These are phyloP conservation scores for Antechinus stuartii DNA, from an alignment of 2,113 vertebrate species.

Conservation along the genomic window DNA sequence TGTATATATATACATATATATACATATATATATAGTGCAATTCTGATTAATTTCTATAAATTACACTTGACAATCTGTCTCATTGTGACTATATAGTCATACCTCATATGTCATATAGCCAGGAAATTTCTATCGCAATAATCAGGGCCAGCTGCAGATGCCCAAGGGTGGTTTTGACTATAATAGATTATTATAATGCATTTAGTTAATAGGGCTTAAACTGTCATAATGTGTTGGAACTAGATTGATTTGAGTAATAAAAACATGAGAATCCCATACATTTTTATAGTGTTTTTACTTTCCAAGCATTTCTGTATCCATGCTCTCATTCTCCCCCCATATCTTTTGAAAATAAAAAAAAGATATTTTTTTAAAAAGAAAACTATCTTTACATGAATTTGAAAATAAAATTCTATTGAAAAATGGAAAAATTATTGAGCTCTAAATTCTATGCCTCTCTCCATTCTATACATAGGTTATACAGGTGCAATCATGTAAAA, in stretches of 20 bases:
- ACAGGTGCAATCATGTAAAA: not conserved
- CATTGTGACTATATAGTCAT: slow-evolving; percentile 33
- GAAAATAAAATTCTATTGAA: too few species aligned
- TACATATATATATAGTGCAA: not conserved
- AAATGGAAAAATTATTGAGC: not conserved
- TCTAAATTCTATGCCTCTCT: not conserved
- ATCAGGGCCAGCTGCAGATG: slow-evolving; percentile 63
- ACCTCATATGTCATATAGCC: slow-evolving; percentile 25
- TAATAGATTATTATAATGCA: slow-evolving; percentile 70
- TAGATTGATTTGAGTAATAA: slow-evolving; percentile 74
- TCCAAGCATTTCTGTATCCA: slow-evolving; percentile 57
- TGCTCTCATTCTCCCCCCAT: slow-evolving; percentile 45
- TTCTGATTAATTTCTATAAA: slow-evolving; percentile 1
- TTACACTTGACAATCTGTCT: not conserved
- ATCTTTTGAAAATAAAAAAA: too few species aligned
- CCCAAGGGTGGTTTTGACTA: slow-evolving; percentile 62
- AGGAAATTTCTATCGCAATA: slow-evolving; percentile 35
- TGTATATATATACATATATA: not conserved
- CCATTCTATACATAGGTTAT: not conserved
- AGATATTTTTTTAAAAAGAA: too few species aligned
- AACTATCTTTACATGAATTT: too few species aligned
- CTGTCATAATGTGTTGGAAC: slow-evolving; percentile 62
- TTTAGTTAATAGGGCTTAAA: slow-evolving; percentile 60
- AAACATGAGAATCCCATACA: slow-evolving; percentile 55
- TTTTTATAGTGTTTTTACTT: slow-evolving; percentile 64